Percentiles rank a stretch among this genome's conserved stretches.
These are phyloP conservation scores for Aythya fuligula DNA, from an alignment of 2,797 vertebrate genomes.

Conservation along the genomic window DNA sequence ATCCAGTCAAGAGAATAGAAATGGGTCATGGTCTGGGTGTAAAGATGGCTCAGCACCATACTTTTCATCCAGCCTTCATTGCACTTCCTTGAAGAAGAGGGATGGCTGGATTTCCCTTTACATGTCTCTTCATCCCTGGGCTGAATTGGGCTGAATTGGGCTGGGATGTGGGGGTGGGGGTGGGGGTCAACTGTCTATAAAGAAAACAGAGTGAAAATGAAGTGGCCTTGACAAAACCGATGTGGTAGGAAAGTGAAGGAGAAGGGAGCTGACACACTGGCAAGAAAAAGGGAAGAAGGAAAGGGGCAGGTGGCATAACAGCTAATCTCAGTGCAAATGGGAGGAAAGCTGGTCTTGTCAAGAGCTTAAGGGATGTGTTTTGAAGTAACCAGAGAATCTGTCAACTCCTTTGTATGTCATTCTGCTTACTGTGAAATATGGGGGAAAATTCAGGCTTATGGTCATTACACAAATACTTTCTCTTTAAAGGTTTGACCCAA, in stretches of 20 bases:
- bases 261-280: neutral
- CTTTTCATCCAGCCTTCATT: neutral
- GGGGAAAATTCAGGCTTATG: neutral
- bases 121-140: neutral
- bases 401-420: neutral
- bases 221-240: neutral
- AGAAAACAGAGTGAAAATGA: neutral
- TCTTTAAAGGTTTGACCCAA: neutral
- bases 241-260: neutral
- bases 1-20: neutral
- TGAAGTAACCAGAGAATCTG: neutral
- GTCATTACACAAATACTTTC: neutral
- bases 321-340: neutral
- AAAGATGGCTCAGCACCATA: neutral
- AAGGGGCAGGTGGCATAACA: neutral
- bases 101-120: neutral
- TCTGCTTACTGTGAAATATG: neutral
- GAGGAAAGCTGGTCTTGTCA: neutral
- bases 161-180: rapidly evolving
- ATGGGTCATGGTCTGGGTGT: neutral
- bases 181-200: neutral
- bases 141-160: neutral
- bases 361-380: neutral
- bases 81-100: rapidly evolving
- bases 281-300: neutral